These are phyloP conservation scores for Magallana ariakensis DNA, from an alignment of 1,140 invertebrate genomes.

Conservation along the genomic window DNA sequence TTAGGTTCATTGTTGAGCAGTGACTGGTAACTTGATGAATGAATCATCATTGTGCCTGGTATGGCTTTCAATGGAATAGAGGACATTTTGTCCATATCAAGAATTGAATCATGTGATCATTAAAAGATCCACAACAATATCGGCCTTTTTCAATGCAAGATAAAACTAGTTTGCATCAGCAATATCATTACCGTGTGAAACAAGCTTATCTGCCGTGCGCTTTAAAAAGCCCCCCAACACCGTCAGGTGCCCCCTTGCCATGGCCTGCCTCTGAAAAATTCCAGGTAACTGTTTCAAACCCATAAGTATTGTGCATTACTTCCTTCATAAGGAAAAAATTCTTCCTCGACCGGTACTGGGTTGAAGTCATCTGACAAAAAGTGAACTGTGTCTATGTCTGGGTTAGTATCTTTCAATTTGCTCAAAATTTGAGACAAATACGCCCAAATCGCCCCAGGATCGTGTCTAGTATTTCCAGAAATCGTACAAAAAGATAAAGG, in stretches of 20 bases:
- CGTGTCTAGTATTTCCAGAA: constrained; percentile 54
- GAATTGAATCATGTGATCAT: constrained; percentile 29
- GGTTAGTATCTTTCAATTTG: constrained; percentile 53
- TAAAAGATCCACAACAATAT: constrained; percentile 22
- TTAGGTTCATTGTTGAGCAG: neutral
- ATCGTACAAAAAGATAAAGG: constrained; percentile 54
- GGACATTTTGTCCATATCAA: neutral
- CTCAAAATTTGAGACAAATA: constrained; percentile 57
- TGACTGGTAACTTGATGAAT: constrained; percentile 51
- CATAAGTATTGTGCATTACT: neutral
- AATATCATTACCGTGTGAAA: constrained; percentile 51
- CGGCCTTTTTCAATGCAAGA: neutral
- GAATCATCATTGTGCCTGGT: constrained; percentile 50
- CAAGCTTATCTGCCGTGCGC: constrained; percentile 63
- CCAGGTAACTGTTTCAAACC: constrained; percentile 69
- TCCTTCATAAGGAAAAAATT: constrained; percentile 45
- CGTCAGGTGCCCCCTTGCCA: constrained; percentile 80
- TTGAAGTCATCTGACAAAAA: constrained; percentile 61
- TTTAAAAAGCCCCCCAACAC: constrained; percentile 79
- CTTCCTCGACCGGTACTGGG: constrained; percentile 59
- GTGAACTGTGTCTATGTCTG: constrained; percentile 60
- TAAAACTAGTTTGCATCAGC: constrained; percentile 44
- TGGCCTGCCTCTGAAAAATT: constrained; percentile 79
- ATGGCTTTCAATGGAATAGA: constrained; percentile 10
- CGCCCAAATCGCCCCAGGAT: constrained; percentile 59